Evolutionary conservation across 2,797 vertebrate genomes (phyloP), one percentile per base, ranked within the genome.

Genomic region (Pampus argenteus): DNA sequence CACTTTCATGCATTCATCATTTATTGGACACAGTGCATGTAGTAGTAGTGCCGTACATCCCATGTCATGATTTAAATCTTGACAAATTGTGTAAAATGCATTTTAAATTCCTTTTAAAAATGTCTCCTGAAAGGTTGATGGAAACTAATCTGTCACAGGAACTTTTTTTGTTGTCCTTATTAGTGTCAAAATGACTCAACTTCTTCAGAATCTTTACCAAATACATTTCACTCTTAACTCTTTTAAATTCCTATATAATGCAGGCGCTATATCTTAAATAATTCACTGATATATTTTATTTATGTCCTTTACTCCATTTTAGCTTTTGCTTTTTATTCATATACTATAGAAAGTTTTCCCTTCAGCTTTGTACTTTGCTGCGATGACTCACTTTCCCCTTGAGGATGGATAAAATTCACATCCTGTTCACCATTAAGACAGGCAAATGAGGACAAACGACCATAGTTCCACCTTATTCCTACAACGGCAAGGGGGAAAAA

Each of bases 381-480:
- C 36, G 60, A 42, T 56, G 52, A 70, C 54, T 34, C 55, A 44
- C 40, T 59, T 63, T 62, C 31, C 15, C 26, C 62, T n/a, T 40
- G n/a, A 54, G 18, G 8, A 71, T 63, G 20, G 20, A 57, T 54
- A 20, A 36, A 45, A 36, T 20, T 45, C 22, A 17, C 17, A 64
- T 13, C 3, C 54, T 49, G 59, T 23, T 63, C 45, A 25, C 40
- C 38, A 31, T 26, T 28, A 51, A 23, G 29, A 40, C 26, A 54
- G 40, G 3, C 71, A 66, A 55, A 50, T 13, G 52, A 60, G n/a
- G 59, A 1, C 15, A 23, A 28, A 44, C 8, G 44, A 26, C 17
- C n/a, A 25, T 17, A 50, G 28, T 48, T 48, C 34, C 48, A 67
- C 15, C 49, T 28, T 20, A 13, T 42, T 45, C 17, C 34, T 51